Conservation (phyloP, 2,113 vertebrate genomes). For the mouse (Mus musculus) region DNA sequence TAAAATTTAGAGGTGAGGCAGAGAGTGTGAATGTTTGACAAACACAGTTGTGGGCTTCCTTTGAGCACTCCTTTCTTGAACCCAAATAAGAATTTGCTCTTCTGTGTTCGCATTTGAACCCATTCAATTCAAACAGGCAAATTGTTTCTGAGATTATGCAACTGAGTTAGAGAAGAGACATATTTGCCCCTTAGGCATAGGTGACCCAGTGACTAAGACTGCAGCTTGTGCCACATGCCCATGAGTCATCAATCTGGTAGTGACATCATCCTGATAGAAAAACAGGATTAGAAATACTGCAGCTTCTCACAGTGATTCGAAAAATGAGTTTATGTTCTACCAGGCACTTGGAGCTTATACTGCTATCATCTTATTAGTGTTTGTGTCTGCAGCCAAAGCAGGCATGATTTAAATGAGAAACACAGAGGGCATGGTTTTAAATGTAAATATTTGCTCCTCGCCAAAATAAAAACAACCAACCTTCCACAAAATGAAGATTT, state of each 20-base stretch:
- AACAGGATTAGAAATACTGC: background rate
- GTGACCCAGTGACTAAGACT: background rate
- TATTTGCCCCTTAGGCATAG: background rate
- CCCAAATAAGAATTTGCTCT: background rate
- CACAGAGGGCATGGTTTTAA: background rate
- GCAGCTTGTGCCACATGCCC: background rate
- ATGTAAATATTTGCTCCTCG: background rate
- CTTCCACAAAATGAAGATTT: background rate
- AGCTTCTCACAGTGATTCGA: background rate
- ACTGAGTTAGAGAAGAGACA: background rate
- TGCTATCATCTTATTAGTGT: background rate
- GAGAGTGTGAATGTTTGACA: background rate
- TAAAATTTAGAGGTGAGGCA: background rate
- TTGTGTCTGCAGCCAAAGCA: background rate
- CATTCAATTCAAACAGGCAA: background rate
- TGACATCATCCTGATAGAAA: slow-evolving; percentile 22
- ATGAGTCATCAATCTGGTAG: background rate
- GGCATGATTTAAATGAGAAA: background rate
- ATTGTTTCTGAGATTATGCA: background rate
- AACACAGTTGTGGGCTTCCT: background rate
- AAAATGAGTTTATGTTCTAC: background rate
- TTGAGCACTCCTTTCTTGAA: background rate
- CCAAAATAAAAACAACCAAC: too few species aligned
- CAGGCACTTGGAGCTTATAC: background rate
- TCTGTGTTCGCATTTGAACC: background rate